Percentiles rank a stretch among this genome's conserved stretches.
Conservation (phyloP, 2,888 invertebrate genomes). For the Nymphalis c-album region DNA sequence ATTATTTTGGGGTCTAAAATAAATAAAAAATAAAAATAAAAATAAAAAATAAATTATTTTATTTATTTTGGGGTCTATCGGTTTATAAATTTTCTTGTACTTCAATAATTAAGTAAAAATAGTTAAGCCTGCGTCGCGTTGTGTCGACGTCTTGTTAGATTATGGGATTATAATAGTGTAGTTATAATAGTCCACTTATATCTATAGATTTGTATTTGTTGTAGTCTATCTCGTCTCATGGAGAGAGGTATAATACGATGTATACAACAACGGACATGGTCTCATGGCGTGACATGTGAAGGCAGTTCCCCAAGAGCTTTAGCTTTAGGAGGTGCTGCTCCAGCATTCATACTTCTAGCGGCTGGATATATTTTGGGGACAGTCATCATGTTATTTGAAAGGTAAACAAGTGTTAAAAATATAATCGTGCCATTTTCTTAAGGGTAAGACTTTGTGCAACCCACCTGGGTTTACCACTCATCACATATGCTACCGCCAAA, state of each 20-base stretch:
- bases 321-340: conserved; percentile 69
- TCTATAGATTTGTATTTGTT: conserved; percentile 29
- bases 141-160: too few species aligned
- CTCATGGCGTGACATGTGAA: conserved; percentile 51
- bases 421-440: neutral
- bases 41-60: too few species aligned
- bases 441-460: neutral
- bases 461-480: too few species aligned
- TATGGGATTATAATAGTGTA: too few species aligned
- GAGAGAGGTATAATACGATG: conserved; percentile 64
- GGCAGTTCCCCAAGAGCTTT: conserved; percentile 66
- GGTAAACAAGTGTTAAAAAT: conserved; percentile 41
- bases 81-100: too few species aligned
- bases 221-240: conserved; percentile 53
- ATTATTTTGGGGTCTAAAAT: too few species aligned
- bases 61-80: too few species aligned
- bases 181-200: too few species aligned
- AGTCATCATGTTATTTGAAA: conserved; percentile 58
- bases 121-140: too few species aligned
- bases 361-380: conserved; percentile 53
- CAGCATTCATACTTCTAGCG: conserved; percentile 64
- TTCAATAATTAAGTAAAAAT: too few species aligned
- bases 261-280: conserved; percentile 49
- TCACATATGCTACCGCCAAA: too few species aligned
- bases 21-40: too few species aligned